These are phyloP conservation scores for Aurelia sp. DNA, from an alignment of 30 jellyfish, hydroid and myxozoan genomes.

Conservation along the genomic window DNA sequence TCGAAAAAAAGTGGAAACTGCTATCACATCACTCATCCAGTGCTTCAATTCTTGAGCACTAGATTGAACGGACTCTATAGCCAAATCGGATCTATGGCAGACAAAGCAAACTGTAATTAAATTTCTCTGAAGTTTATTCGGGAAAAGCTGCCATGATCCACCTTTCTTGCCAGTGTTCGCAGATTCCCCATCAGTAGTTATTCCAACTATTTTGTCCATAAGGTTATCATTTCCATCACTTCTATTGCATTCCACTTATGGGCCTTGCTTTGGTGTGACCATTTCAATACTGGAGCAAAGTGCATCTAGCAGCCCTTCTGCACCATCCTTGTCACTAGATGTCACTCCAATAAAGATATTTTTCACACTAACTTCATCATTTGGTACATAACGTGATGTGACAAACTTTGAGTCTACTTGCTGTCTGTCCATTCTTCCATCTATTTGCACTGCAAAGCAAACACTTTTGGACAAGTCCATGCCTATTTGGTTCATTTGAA, in stretches of 20 bases:
- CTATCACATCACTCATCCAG: slow-evolving; percentile 33
- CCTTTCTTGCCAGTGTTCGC: slow-evolving; percentile 24
- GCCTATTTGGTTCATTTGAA: slow-evolving; percentile 7
- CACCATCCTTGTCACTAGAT: slow-evolving; percentile 37
- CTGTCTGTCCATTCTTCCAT: slow-evolving; percentile 25
- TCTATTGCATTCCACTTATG: too few relatives aligned
- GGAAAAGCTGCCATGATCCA: slow-evolving; percentile 19
- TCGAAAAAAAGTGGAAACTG: too few relatives aligned
- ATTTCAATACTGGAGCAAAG: slow-evolving; percentile 9
- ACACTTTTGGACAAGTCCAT: neutral
- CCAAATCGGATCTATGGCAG: slow-evolving; percentile 19
- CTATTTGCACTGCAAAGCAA: slow-evolving; percentile 17
- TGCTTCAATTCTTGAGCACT: slow-evolving; percentile 11
- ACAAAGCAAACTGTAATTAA: slow-evolving; percentile 3
- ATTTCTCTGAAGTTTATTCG: neutral
- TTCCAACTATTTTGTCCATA: slow-evolving; percentile 8
- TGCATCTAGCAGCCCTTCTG: slow-evolving; percentile 50
- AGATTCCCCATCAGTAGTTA: slow-evolving; percentile 25
- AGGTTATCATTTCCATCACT: too few relatives aligned
- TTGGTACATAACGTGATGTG: slow-evolving; percentile 8
- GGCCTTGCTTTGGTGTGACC: slow-evolving; percentile 23
- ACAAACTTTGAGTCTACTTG: slow-evolving; percentile 18
- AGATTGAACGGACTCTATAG: slow-evolving; percentile 8
- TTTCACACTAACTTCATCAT: slow-evolving; percentile 6
- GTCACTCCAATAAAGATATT: slow-evolving; percentile 28